These are phyloP conservation scores for Stigmatopora argus DNA, from an alignment of 2,113 vertebrate genomes.

Conservation along the genomic window DNA sequence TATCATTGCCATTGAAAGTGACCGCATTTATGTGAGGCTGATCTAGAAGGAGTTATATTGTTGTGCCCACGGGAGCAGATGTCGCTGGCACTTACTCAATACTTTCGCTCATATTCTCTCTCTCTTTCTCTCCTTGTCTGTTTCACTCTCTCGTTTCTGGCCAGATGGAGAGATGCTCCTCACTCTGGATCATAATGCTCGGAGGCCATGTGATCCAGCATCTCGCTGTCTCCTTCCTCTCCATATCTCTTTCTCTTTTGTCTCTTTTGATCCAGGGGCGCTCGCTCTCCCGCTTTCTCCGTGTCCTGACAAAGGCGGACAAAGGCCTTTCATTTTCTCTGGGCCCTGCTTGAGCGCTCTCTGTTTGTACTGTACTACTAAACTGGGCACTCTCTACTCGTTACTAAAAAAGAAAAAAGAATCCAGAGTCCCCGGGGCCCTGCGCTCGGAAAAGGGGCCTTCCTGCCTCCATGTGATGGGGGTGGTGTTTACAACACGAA, in stretches of 20 bases:
- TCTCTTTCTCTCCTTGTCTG: slow-evolving; percentile 39
- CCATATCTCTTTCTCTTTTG: slow-evolving; percentile 24
- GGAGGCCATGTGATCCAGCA: slow-evolving; percentile 52
- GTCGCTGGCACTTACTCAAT: slow-evolving; percentile 69
- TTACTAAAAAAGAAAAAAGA: slow-evolving; percentile 52
- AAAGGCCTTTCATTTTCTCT: slow-evolving; percentile 67
- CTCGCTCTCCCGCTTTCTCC: slow-evolving; percentile 47
- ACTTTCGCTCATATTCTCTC: slow-evolving; percentile 61
- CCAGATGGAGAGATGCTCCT: slow-evolving; percentile 69
- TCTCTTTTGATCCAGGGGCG: slow-evolving; percentile 30
- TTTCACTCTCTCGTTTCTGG: slow-evolving; percentile 38
- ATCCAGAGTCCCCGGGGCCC: slow-evolving; percentile 62
- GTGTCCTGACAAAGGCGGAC: slow-evolving; percentile 57
- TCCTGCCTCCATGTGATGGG: slow-evolving; percentile 27
- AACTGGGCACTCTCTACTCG: slow-evolving; percentile 49
- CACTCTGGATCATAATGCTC: slow-evolving; percentile 61
- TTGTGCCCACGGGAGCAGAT: slow-evolving; percentile 75
- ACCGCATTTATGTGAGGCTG: slow-evolving; percentile 52
- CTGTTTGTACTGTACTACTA: slow-evolving; percentile 69
- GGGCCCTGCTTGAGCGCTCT: slow-evolving; percentile 46
- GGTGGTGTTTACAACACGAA: slow-evolving; percentile 42
- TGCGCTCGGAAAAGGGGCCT: slow-evolving; percentile 44
- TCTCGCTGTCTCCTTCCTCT: slow-evolving; percentile 43
- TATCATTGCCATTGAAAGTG: slow-evolving; percentile 47
- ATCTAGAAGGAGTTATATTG: slow-evolving; percentile 68